Percentiles rank a stretch among this genome's conserved stretches.
Evolutionary conservation across 2,888 invertebrate species (phyloP).

Genomic region (Yponomeuta sedellus): DNA sequence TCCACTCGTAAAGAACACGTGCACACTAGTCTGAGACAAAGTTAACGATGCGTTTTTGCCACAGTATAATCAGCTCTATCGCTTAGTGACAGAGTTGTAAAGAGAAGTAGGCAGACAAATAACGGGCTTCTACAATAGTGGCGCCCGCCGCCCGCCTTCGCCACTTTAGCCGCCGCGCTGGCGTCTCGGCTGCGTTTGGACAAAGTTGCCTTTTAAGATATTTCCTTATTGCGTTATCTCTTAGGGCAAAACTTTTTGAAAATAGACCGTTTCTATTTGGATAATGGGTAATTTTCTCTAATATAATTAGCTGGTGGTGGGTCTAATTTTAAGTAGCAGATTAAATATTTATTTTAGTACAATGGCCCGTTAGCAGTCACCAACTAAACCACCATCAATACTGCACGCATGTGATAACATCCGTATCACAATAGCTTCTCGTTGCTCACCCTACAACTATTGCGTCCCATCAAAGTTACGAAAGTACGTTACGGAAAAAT

Average conservation of each 20-base stretch:
- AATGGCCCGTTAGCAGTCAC: too few species aligned
- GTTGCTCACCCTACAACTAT: too few species aligned
- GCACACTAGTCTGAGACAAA: constrained; percentile 5
- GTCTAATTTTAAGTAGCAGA: too few species aligned
- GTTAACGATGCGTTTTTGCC: background rate
- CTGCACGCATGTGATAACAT: too few species aligned
- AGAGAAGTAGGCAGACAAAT: background rate
- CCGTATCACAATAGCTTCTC: too few species aligned
- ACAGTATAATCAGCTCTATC: background rate
- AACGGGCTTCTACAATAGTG: constrained; percentile 2
- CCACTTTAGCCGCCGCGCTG: background rate
- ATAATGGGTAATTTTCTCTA: too few species aligned
- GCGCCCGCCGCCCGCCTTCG: constrained; percentile 11
- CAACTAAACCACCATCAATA: too few species aligned
- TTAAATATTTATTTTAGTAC: too few species aligned
- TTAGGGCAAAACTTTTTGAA: too few species aligned
- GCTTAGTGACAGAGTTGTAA: background rate
- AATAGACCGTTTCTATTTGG: too few species aligned
- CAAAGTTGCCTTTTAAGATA: background rate
- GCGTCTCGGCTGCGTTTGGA: background rate
- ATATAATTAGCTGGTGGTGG: too few species aligned
- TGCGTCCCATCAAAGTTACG: too few species aligned
- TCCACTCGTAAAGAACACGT: constrained; percentile 12
- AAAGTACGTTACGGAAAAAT: background rate
- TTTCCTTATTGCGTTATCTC: background rate